Evolutionary conservation across 2,797 vertebrate genomes (phyloP).

Genomic region (Gymnothorax javanicus): DNA sequence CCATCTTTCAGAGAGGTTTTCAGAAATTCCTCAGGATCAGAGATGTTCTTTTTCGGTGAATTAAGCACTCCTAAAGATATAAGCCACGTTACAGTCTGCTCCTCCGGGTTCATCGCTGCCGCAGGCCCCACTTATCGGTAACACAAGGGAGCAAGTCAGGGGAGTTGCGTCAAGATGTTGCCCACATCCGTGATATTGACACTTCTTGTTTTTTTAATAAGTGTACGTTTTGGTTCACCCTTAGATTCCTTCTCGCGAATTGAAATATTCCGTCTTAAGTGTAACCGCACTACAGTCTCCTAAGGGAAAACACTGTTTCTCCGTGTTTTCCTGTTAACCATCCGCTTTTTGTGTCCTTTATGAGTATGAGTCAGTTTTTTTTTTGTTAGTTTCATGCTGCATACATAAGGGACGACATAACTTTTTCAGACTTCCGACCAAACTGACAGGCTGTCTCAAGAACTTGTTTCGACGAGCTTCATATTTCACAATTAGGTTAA

Average conservation of each 20-base stretch:
- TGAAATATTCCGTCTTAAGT: neutral
- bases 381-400: no score
- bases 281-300: neutral
- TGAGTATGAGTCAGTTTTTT: neutral
- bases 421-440: neutral
- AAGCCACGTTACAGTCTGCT: conserved; percentile 94
- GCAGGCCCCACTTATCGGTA: conserved; percentile 55
- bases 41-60: conserved; percentile 93
- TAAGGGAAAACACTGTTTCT: neutral
- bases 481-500: neutral
- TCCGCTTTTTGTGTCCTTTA: neutral
- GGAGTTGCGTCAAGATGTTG: conserved; percentile 61
- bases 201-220: neutral
- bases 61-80: conserved; percentile 93
- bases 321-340: conserved; percentile 13
- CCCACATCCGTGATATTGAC: conserved; percentile 77
- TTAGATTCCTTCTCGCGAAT: neutral
- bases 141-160: conserved; percentile 52
- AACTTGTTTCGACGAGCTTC: neutral
- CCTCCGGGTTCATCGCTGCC: conserved; percentile 90
- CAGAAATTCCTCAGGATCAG: conserved; percentile 90
- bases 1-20: conserved; percentile 90
- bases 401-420: neutral
- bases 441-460: neutral
- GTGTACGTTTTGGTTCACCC: neutral